Evolutionary conservation across 2,113 vertebrate genomes (phyloP).

Genomic region (Lipotes vexillifer): DNA sequence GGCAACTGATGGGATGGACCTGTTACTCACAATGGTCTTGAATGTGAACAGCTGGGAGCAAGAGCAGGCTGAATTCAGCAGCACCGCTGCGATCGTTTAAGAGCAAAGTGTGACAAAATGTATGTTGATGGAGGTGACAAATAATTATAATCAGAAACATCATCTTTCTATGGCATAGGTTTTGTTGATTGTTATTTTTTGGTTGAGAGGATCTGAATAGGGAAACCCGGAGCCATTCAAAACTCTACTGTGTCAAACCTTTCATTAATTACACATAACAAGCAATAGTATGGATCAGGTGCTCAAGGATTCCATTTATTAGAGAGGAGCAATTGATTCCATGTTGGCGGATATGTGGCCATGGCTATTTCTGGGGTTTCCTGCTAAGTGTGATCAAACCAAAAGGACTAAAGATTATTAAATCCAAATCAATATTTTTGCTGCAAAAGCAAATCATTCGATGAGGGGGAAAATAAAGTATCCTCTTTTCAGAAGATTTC

Average conservation of each 20-base stretch:
- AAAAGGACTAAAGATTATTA: constrained; percentile 77
- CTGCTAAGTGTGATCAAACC: constrained; percentile 75
- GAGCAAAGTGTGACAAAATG: constrained; percentile 12
- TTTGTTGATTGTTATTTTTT: constrained; percentile 39
- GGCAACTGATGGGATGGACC: not conserved
- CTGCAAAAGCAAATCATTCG: constrained; percentile 75
- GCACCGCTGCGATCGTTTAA: not conserved
- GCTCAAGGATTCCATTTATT: constrained; percentile 71
- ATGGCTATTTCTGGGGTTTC: constrained; percentile 69
- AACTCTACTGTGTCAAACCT: constrained; percentile 29
- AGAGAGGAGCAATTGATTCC: constrained; percentile 67
- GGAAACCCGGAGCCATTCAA: constrained; percentile 44
- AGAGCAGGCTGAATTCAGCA: not conserved
- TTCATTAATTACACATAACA: constrained; percentile 46
- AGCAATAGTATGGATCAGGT: constrained; percentile 72
- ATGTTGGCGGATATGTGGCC: constrained; percentile 66
- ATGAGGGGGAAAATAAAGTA: constrained; percentile 23
- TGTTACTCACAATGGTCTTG: not conserved
- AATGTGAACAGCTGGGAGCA: not conserved
- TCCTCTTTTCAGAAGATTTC: constrained; percentile 76
- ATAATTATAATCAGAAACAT: constrained; percentile 41
- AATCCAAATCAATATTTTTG: constrained; percentile 80
- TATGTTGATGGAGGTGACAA: not conserved
- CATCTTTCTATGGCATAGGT: not conserved
- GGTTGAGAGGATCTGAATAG: constrained; percentile 28